Evolutionary conservation across 2,888 invertebrate species (phyloP).

Genomic region (Mechanitis mazaeus): DNA sequence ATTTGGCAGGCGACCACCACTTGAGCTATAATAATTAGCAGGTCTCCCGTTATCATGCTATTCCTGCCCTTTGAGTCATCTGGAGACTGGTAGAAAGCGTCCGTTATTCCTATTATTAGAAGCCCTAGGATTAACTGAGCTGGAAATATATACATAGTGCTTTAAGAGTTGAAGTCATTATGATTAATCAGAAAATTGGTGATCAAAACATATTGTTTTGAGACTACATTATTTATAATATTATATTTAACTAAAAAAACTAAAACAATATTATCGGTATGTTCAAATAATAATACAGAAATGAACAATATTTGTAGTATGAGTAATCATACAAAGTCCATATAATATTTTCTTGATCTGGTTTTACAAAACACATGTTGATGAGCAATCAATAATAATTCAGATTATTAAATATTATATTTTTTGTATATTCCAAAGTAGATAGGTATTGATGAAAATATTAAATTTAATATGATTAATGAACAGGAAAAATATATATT

Average conservation of each 20-base stretch:
- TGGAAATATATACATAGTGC: slow-evolving; percentile 33
- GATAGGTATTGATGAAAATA: too few relatives aligned
- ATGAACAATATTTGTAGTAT: not conserved
- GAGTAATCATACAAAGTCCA: not conserved
- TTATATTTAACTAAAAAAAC: too few relatives aligned
- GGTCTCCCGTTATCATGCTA: slow-evolving; percentile 87
- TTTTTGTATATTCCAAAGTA: not conserved
- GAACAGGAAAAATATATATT: too few relatives aligned
- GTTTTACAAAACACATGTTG: not conserved
- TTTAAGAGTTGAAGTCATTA: not conserved
- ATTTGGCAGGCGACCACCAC: slow-evolving; percentile 93
- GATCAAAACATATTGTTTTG: not conserved
- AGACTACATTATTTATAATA: too few relatives aligned
- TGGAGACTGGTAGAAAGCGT: slow-evolving; percentile 74
- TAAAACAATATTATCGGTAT: not conserved
- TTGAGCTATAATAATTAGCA: slow-evolving; percentile 84
- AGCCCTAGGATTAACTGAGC: slow-evolving; percentile 82
- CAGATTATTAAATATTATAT: not conserved
- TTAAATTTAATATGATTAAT: too few relatives aligned
- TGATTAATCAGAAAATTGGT: too few relatives aligned
- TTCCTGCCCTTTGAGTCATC: slow-evolving; percentile 76
- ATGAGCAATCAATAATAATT: not conserved
- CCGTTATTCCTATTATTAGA: slow-evolving; percentile 83
- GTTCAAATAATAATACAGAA: too few relatives aligned
- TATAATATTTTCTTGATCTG: not conserved